Evolutionary conservation across 1,140 invertebrate genomes (phyloP), one percentile per base, ranked within the genome.

Genomic region (Lepeophtheirus salmonis): DNA sequence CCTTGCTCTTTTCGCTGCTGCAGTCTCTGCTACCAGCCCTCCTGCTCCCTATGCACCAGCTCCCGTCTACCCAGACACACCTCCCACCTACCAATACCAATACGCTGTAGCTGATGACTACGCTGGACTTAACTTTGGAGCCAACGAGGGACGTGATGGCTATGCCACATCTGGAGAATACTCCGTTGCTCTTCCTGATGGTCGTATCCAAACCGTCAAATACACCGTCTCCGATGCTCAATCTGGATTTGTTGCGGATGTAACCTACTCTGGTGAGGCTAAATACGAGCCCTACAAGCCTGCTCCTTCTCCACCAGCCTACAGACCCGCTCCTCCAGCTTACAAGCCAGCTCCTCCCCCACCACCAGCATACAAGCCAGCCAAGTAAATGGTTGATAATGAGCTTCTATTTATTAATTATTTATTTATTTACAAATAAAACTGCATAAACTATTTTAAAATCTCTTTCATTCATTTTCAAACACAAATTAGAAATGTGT

Each of bases 221-320:
- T 60, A 60, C 55, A 26, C 12, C 4, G 58, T 60, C 12, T 25
- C 23, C 20, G 58, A 60, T 30, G 55, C 58, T 18, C 18, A 60
- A 12, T 17, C 14, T 4, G 58, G 58, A 50, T 41, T 13, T 59
- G 26, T 60, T 2, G 58, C 58, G 13, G 58, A 60, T 20, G 58
- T 60, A 2, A n/a, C 22, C n/a, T 60, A 60, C 20, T 14, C n/a
- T 14, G 58, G 58, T n/a, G 58, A 60, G 54, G 41, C 58, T 6
- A 50, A 60, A 17, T 60, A 60, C 4, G 30, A 41, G n/a, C 16
- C 56, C 3, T 50, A 58, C 23, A 41, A 58, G 22, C 56, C 56
- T 18, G 52, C 52, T 21, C 52, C 52, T 54, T n/a, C 22, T 20
- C 17, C 52, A n/a, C n/a, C n/a, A n/a, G n/a, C n/a, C n/a, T 54